Evolutionary conservation across 2,888 invertebrate species (phyloP), one percentile per base, ranked within the genome.

Genomic region (Troides oblongomaculatus): DNA sequence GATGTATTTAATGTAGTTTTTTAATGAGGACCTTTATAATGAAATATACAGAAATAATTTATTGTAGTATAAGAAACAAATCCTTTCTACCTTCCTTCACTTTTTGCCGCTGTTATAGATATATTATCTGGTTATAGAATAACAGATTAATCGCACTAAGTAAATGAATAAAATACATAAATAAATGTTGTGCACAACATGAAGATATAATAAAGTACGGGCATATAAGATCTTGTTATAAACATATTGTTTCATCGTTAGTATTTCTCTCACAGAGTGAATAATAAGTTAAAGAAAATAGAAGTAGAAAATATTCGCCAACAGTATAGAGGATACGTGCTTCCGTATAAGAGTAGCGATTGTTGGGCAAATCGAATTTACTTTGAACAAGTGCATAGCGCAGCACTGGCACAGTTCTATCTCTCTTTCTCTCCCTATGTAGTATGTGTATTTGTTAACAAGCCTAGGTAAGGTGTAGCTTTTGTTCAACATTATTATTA

Each of bases 341-440:
- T 70, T 70, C 21, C 50, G 66, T 70, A 66, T 66, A 39, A 70
- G 66, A 63, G 66, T 63, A 59, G 68, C 70, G 70, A 70, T 70
- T 70, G 70, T 70, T 70, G 63, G 53, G 62, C 66, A 70, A 70
- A 70, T 66, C 70, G 66, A 70, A 66, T 70, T 70, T 70, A 70
- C 70, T 58, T 66, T 66, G 63, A 66, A 70, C 66, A 66, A 66
- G 66, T 70, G 62, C 62, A 70, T 57, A 65, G 69, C 62, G 58
- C 66, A 70, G 43, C 50, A 60, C 64, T 23, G 58, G 69, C 69
- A 58, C 57, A 50, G 43, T 53, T 36, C 46, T 46, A 12, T 46
- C 46, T 46, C 12, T 43, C 39, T 39, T 8, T 10, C 12, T 14
- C 43, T 46, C 14, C 58, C 56, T 62, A 12, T 62, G 58, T 62